Conservation (phyloP, 1,140 invertebrate species). For the Helicoverpa armigera region DNA sequence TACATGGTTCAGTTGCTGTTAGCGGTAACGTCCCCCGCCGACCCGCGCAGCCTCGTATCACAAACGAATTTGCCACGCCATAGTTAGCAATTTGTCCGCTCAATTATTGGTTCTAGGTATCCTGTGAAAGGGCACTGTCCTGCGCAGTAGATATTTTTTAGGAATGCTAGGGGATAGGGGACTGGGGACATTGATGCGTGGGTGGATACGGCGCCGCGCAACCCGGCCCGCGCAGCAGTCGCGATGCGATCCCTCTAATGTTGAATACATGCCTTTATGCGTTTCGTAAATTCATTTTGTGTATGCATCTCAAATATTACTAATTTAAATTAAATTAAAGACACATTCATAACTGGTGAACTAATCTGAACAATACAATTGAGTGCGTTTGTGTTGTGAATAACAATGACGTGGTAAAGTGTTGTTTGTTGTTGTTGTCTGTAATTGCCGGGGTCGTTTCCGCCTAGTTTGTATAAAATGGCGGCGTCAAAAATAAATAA, state of each 20-base stretch:
- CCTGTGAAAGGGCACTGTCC: neutral
- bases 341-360: neutral
- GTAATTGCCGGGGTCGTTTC: neutral
- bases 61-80: neutral
- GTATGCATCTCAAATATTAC: neutral
- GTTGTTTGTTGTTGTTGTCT: conserved; percentile 22
- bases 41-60: too few relatives aligned
- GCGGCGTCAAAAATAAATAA: neutral
- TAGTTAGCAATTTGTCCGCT: neutral
- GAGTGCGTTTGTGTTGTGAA: neutral
- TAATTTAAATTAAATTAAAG: neutral
- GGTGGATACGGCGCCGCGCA: neutral
- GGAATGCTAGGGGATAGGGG: neutral
- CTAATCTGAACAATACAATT: neutral
- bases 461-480: conserved; percentile 9
- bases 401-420: neutral
- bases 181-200: neutral
- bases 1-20: too few relatives aligned
- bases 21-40: too few relatives aligned
- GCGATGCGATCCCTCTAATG: neutral
- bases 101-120: neutral
- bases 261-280: neutral
- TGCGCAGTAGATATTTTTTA: conserved; percentile 1
- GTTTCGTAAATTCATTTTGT: neutral
- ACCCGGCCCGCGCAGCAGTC: neutral